Percentiles rank a stretch among this genome's conserved stretches.
Conservation (phyloP, 2,113 vertebrate genomes). For the Nothocercus julius region DNA sequence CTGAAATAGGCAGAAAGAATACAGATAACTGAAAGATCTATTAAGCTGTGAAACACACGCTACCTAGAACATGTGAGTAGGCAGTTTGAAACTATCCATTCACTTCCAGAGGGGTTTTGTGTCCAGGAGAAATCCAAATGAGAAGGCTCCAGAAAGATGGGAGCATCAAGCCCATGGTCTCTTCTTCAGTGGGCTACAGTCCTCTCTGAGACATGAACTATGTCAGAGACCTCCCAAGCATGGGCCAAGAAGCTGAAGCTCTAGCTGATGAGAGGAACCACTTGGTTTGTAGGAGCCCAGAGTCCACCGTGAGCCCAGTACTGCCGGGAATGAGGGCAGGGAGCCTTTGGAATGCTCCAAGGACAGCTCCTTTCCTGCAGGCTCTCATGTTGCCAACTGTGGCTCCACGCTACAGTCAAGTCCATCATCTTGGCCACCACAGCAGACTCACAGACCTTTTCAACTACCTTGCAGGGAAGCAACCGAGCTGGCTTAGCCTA, state of each 20-base stretch:
- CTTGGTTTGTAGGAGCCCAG: background rate
- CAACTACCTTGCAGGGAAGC: background rate
- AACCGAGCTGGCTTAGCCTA: background rate
- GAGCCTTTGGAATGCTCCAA: accelerated
- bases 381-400: background rate
- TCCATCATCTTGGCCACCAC: background rate
- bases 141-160: background rate
- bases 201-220: background rate
- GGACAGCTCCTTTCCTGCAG: background rate
- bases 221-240: background rate
- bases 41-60: background rate
- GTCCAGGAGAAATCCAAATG: background rate
- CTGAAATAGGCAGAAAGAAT: background rate
- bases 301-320: background rate
- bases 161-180: background rate
- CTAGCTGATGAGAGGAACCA: background rate
- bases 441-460: background rate
- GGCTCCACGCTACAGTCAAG: background rate
- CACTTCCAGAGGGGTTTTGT: background rate
- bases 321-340: background rate
- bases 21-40: background rate
- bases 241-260: background rate
- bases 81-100: background rate
- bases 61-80: background rate
- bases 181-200: background rate